Evolutionary conservation across 2,113 vertebrate genomes (phyloP), one percentile per base, ranked within the genome.

Genomic region (Spea multiplicata): DNA sequence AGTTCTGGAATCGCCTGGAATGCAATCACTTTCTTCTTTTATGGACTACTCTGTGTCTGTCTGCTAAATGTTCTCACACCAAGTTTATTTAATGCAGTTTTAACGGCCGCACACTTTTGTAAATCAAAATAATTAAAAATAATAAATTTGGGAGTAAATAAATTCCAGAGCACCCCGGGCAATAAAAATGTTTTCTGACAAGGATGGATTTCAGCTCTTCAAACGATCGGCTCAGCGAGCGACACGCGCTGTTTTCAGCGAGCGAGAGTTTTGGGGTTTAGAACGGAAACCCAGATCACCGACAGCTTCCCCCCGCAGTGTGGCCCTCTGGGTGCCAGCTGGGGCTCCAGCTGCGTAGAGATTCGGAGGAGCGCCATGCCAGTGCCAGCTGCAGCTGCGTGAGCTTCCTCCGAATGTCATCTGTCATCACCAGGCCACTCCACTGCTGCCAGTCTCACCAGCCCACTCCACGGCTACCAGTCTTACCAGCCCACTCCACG

Each of bases 121-220:
- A 93, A 93, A 93, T 93, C 92, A 93, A 93, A 93, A 93, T 93
- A 93, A 93, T 93, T 93, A 93, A 93, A 93, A 93, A 93, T 92
- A 93, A 93, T 93, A 93, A 93, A 93, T 93, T 93, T 91, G 91
- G 90, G 90, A 90, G 90, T 79, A 79, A 79, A 80, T 80, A 80
- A 74, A 74, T 80, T 62, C 78, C 64, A 55, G 44, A 49, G 73
- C 65, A 68, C 65, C 72, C 64, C 48, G 46, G 53, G 78, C 78
- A 73, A 73, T 80, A 68, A 77, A 74, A 73, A 8, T 59, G 62
- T 66, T 48, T 79, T 66, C 70, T 67, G 53, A 16, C 6, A 73
- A 61, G 62, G 70, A 79, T 66, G 53, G 49, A 66, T 73, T 66
- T 73, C 45, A 47, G 62, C 71, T 16, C 64, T n/a, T 9, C 9